These are phyloP conservation scores for Xanthorhoe spadicearia DNA, from an alignment of 2,888 invertebrate genomes.

Conservation along the genomic window DNA sequence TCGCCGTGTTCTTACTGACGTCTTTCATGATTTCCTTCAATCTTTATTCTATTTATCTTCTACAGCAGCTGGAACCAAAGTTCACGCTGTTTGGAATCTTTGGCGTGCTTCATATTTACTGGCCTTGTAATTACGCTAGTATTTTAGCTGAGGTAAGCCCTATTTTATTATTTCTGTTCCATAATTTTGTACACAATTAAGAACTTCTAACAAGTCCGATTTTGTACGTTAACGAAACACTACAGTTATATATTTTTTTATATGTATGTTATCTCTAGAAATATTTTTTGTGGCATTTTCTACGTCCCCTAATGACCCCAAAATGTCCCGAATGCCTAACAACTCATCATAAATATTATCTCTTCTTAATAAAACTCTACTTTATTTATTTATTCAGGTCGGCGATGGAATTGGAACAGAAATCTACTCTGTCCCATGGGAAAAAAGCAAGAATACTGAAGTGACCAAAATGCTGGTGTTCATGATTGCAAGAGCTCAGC, in stretches of 20 bases:
- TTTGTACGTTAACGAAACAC: too few relatives aligned
- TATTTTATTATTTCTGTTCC: not conserved
- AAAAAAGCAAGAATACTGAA: slow-evolving; percentile 53
- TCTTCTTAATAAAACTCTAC: not conserved
- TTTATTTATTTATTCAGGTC: slow-evolving; percentile 51
- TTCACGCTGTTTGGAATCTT: slow-evolving; percentile 60
- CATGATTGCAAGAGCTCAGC: slow-evolving; percentile 66
- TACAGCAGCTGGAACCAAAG: slow-evolving; percentile 58
- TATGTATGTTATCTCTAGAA: too few relatives aligned
- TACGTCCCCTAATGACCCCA: too few relatives aligned
- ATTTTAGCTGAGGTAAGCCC: slow-evolving; percentile 63
- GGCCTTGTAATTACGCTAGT: slow-evolving; percentile 67
- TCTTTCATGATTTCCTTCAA: slow-evolving; percentile 65
- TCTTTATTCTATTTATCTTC: slow-evolving; percentile 62
- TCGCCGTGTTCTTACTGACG: slow-evolving; percentile 61
- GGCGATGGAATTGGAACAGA: slow-evolving; percentile 58
- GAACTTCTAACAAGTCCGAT: too few relatives aligned
- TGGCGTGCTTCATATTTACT: slow-evolving; percentile 62
- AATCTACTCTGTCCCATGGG: slow-evolving; percentile 62
- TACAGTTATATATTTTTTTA: too few relatives aligned
- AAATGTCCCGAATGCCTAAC: too few relatives aligned
- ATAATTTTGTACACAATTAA: not conserved
- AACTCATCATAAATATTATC: too few relatives aligned
- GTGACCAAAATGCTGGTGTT: slow-evolving; percentile 59
- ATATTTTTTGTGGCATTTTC: too few relatives aligned